Base-by-base conservation (phyloP, 2,888 invertebrate genomes). In the Minunthozetes semirufus region DNA sequence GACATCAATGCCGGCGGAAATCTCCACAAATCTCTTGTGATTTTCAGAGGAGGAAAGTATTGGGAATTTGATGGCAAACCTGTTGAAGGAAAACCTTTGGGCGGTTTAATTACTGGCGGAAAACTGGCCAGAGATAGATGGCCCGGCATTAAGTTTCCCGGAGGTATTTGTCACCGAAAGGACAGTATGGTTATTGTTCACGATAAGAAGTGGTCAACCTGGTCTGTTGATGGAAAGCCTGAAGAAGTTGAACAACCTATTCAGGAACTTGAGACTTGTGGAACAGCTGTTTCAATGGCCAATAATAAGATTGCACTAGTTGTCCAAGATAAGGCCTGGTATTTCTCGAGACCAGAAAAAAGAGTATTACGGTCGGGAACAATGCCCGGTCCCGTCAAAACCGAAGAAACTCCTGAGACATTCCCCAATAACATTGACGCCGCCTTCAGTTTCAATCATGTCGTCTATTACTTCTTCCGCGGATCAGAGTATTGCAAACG, bases 401-500 rank as follows among this genome's bases (percentile, higher is more conserved):
- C 46, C 19, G 22, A 46, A 0, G 38, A 42, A 1, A 70, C 70
- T 1, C 5, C 0, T 22, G 70, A 70, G 13, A 15, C 19, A 0
- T 70, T 70, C 38, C 70, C 70, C 17, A 42, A 25, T 0, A 9
- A 6, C 19, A 25, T 70, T 5, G 27, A 22, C 70, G 48, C 25
- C 6, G 5, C 70, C 15, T 70, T 70, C 17, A 70, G 48, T 46
- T 46, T 48, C 33, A 70, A 48, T 70, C 1, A 48, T 25, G 9
- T 42, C 11, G 48, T 70, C 22, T 70, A 70, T 46, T 70, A 70
- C 17, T 70, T 70, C 22, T 70, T 70, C 17, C 22, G 48, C 0
- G 70, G 70, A 13, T 70, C 70, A n/a, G 6, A 48, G 9, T 70
- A 70, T 15, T 70, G 70, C 48, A 70, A 70, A 70, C 42, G 70